These are phyloP conservation scores for Trichonephila clavata DNA, from an alignment of 1,140 invertebrate species.

Conservation along the genomic window DNA sequence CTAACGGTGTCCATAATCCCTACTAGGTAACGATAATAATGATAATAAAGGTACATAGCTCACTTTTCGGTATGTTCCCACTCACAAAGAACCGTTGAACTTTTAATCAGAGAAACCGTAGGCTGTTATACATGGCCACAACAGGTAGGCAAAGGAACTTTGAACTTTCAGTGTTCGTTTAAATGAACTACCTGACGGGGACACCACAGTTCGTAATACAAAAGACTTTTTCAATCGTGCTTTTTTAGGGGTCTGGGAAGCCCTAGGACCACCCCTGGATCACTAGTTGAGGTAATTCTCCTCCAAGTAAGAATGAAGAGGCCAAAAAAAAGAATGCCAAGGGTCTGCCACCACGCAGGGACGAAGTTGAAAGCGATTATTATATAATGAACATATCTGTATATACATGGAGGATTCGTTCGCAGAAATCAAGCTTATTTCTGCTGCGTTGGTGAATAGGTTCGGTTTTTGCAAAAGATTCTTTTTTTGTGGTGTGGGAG, in stretches of 20 bases:
- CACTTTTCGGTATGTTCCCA: conserved; percentile 59
- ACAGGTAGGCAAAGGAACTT: conserved; percentile 59
- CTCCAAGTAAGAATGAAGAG: neutral
- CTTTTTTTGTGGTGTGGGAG: conserved; percentile 37
- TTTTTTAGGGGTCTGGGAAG: conserved; percentile 56
- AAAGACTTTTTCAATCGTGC: neutral
- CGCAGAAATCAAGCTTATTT: conserved; percentile 71
- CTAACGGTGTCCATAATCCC: conserved; percentile 62
- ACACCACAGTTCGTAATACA: neutral
- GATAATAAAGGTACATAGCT: conserved; percentile 70
- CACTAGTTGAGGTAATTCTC: conserved; percentile 67
- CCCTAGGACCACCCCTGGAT: conserved; percentile 50
- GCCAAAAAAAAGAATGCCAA: neutral
- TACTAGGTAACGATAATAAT: neutral
- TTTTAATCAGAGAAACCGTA: conserved; percentile 60
- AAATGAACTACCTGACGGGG: conserved; percentile 70
- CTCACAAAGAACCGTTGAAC: neutral
- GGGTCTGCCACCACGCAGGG: neutral
- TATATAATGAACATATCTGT: conserved; percentile 62
- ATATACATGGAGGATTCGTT: conserved; percentile 25
- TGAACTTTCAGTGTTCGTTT: conserved; percentile 35
- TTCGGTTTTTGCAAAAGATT: neutral
- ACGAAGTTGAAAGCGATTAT: conserved; percentile 44
- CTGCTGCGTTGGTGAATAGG: neutral
- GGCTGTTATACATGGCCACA: conserved; percentile 15